Conservation (phyloP, 1,140 invertebrate species). For the Brachionus paranguensis region DNA sequence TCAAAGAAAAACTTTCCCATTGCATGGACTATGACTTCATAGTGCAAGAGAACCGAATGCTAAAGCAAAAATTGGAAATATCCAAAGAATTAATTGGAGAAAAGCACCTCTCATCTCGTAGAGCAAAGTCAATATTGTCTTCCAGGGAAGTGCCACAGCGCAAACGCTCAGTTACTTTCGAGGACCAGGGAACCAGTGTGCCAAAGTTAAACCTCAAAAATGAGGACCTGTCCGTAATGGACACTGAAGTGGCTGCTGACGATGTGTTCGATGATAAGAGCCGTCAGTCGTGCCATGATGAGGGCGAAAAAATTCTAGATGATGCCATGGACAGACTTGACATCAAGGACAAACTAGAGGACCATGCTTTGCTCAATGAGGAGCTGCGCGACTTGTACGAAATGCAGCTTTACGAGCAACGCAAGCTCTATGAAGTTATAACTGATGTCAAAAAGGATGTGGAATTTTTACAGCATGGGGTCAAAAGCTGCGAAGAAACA, state of each 20-base stretch:
- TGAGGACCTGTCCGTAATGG: background rate
- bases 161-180: slow-evolving; percentile 29
- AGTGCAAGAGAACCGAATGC: slow-evolving; percentile 11
- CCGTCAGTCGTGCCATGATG: background rate
- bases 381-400: slow-evolving; percentile 19
- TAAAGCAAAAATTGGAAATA: slow-evolving; percentile 29
- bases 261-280: slow-evolving; percentile 19
- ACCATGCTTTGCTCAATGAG: background rate
- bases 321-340: background rate
- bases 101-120: background rate
- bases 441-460: slow-evolving; percentile 19
- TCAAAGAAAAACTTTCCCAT: slow-evolving; percentile 13
- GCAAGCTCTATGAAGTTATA: background rate
- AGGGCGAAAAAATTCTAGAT: slow-evolving; percentile 22
- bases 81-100: slow-evolving; percentile 32
- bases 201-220: background rate
- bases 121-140: background rate
- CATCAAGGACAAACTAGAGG: slow-evolving; percentile 11
- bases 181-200: background rate
- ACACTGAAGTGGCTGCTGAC: background rate
- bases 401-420: slow-evolving; percentile 15
- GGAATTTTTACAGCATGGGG: slow-evolving; percentile 11
- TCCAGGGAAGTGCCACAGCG: background rate
- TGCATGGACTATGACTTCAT: slow-evolving; percentile 39
- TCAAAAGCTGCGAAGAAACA: background rate